Percentiles rank a stretch among this genome's conserved stretches.
phyloP scores from a whole-genome alignment of 2,797 vertebrate species.

The Scolopax bukidnonensis region DNA sequence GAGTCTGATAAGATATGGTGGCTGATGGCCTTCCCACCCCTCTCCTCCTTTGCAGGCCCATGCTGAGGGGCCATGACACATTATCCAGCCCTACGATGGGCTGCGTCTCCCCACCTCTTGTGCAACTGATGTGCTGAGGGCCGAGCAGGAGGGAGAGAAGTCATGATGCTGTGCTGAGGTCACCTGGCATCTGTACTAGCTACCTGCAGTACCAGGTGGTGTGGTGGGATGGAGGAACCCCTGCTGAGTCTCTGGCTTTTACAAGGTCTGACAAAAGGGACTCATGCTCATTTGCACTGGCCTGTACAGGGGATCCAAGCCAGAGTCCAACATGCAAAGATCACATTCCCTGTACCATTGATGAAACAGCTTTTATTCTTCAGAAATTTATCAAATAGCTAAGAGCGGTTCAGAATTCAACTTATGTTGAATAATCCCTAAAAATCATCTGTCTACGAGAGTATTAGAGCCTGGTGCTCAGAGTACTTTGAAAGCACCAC shows the following conservation, averaged over 20 bases:
- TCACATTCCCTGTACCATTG: background rate
- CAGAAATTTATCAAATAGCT: background rate
- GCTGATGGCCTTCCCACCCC: background rate
- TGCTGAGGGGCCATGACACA: fast-evolving
- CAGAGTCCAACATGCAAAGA: background rate
- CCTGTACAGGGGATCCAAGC: background rate
- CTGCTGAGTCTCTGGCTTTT: background rate
- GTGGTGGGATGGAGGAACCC: fast-evolving
- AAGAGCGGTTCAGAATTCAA: background rate
- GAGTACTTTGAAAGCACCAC: background rate
- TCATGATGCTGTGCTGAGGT: background rate
- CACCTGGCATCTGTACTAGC: background rate
- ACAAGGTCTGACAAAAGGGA: background rate
- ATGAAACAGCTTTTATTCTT: background rate
- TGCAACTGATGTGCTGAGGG: fast-evolving
- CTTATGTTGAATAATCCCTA: background rate
- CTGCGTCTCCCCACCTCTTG: background rate
- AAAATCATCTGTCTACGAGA: background rate
- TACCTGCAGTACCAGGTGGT: fast-evolving
- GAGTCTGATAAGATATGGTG: background rate
- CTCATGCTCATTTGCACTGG: background rate
- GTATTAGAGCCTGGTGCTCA: background rate
- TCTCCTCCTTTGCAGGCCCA: background rate
- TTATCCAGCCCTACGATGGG: background rate
- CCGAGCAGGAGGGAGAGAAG: background rate